Evolutionary conservation across 2,113 vertebrate genomes (phyloP), one percentile per base, ranked within the genome.

Genomic region (Atractosteus spatula): DNA sequence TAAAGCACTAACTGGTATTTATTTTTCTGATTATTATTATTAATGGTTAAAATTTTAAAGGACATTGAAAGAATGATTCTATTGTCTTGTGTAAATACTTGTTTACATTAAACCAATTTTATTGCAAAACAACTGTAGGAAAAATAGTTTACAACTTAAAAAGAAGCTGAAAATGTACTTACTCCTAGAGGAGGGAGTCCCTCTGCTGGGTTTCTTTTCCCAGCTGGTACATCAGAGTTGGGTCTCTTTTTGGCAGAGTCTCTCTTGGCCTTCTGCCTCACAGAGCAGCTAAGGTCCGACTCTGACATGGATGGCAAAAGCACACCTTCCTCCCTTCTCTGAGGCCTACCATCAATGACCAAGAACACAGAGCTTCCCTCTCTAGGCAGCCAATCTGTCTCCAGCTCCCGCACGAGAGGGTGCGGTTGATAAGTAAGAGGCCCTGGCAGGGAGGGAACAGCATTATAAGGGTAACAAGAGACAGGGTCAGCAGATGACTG

Each of bases 111-210:
- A 29, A 29, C 29, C 29, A 29, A 29, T 29, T 29, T 29, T 29
- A 29, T 29, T 29, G 29, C 29, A 29, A 29, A 29, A 29, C 29
- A 29, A 29, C 29, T 29, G 29, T 2, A 29, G 29, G 29, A 29
- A 29, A 29, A 29, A 29, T 29, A 29, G 29, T 29, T 29, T 29
- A 29, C 29, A 29, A 29, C 29, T 29, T 29, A 29, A 29, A 29
- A 29, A 29, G 29, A 29, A 29, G 66, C n/a, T 43, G 14, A 69
- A 8, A 56, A 75, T 73, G 59, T 76, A 87, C 97, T 96, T 86
- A 99, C 97, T 85, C 91, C 90, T 55, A 91, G 81, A 0, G 96
- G 97, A 0, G 96, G 97, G 66, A 97, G 91, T 57, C 96, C 97
- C 76, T 99, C 95, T 0, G 95, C 89, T 0, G 91, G 51, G 75